Evolutionary conservation across 2,888 invertebrate genomes (phyloP).

Genomic region (Dicyrtoma fusca): DNA sequence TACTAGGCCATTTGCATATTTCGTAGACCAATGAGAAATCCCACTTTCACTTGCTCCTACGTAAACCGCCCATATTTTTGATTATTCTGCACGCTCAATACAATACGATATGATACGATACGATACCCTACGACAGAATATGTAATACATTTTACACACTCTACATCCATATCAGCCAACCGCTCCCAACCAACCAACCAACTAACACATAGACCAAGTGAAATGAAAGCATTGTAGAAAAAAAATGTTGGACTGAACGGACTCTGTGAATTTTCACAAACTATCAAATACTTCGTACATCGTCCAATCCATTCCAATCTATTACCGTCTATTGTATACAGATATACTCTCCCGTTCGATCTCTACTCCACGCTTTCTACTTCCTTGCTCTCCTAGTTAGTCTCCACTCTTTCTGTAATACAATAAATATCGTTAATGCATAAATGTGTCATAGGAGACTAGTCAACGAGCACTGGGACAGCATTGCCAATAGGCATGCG

Average conservation of each 20-base stretch:
- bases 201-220: too few species aligned
- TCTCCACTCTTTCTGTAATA: conserved; percentile 42
- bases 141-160: too few species aligned
- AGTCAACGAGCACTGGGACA: too few species aligned
- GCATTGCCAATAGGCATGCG: background rate
- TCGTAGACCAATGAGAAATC: conserved; percentile 41
- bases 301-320: too few species aligned
- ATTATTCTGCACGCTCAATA: conserved; percentile 37
- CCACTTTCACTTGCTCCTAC: conserved; percentile 29
- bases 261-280: conserved; percentile 18
- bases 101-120: background rate
- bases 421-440: too few species aligned
- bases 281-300: conserved; percentile 12
- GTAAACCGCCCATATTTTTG: conserved; percentile 34
- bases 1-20: conserved; percentile 57
- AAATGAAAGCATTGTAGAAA: too few species aligned
- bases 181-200: conserved; percentile 4
- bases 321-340: too few species aligned
- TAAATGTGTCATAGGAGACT: too few species aligned
- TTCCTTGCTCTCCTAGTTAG: conserved; percentile 5
- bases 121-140: too few species aligned
- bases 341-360: background rate
- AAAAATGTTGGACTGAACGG: background rate
- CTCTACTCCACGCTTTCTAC: background rate
- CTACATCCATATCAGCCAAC: background rate